Evolutionary conservation across 2,113 vertebrate genomes (phyloP).

Genomic region (Lichenostomus cassidix): DNA sequence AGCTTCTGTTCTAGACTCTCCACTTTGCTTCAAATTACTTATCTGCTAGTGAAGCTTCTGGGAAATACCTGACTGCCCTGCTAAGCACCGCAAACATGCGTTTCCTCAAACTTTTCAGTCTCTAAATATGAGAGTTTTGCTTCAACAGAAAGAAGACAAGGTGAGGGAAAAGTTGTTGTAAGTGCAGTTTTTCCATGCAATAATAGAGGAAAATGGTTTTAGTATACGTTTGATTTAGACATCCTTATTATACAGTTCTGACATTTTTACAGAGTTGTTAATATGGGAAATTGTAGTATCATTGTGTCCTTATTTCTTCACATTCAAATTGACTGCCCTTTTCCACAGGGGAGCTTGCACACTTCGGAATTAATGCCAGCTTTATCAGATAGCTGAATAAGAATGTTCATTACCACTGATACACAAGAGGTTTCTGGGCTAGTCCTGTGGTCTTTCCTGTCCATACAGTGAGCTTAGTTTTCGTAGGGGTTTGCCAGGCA

Average conservation of each 20-base stretch:
- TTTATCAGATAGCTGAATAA: neutral
- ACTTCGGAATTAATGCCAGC: neutral
- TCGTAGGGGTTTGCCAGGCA: fast-evolving
- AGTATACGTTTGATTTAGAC: neutral
- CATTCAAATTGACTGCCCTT: neutral
- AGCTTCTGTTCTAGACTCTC: neutral
- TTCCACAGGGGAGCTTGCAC: fast-evolving
- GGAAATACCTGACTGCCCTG: neutral
- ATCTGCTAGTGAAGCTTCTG: neutral
- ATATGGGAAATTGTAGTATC: neutral
- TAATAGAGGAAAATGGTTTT: neutral
- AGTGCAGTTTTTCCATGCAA: neutral
- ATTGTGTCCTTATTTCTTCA: neutral
- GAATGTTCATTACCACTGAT: neutral
- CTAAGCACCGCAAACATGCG: too few relatives aligned
- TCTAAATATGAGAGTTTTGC: neutral
- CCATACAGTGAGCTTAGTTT: neutral
- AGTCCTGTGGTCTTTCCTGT: fast-evolving
- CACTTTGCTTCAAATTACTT: neutral
- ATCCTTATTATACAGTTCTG: fast-evolving
- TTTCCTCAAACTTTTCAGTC: neutral
- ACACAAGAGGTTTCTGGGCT: neutral
- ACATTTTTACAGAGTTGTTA: neutral
- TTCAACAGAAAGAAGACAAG: neutral
- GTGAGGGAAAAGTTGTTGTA: neutral